Percentiles rank a stretch among this genome's conserved stretches.
These are phyloP conservation scores for Tokudaia tokunoshimensis DNA, from an alignment of 2,797 vertebrate genomes.

Conservation along the genomic window DNA sequence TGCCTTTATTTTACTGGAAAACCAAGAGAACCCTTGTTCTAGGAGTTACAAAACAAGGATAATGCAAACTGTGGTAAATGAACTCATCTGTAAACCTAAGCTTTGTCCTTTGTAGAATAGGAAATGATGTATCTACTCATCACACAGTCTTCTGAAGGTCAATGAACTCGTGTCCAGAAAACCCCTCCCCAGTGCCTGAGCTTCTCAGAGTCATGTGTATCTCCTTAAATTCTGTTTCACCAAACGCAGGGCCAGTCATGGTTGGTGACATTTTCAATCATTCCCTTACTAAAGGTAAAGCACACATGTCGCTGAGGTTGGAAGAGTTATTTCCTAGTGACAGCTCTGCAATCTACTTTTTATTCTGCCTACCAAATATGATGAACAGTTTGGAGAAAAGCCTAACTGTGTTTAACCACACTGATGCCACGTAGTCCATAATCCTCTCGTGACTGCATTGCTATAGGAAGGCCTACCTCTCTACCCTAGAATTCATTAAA, in stretches of 20 bases:
- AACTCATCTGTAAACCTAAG: neutral
- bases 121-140: neutral
- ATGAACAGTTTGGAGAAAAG: neutral
- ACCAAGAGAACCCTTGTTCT: neutral
- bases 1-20: neutral
- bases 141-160: neutral
- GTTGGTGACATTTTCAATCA: slow-evolving; percentile 17
- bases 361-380: neutral
- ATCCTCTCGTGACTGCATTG: neutral
- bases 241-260: slow-evolving; percentile 40
- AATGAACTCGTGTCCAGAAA: neutral
- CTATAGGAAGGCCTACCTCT: neutral
- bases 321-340: neutral
- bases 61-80: neutral
- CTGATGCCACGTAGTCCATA: neutral
- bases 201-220: neutral
- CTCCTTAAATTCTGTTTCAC: neutral
- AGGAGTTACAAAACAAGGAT: neutral
- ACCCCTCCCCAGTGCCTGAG: neutral
- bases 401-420: neutral
- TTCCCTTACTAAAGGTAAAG: neutral
- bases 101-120: neutral
- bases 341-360: slow-evolving; percentile 3
- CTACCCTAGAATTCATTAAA: neutral
- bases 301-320: neutral